Conservation (phyloP, 2,797 vertebrate species). For the Triplophysa yarkandensis region DNA sequence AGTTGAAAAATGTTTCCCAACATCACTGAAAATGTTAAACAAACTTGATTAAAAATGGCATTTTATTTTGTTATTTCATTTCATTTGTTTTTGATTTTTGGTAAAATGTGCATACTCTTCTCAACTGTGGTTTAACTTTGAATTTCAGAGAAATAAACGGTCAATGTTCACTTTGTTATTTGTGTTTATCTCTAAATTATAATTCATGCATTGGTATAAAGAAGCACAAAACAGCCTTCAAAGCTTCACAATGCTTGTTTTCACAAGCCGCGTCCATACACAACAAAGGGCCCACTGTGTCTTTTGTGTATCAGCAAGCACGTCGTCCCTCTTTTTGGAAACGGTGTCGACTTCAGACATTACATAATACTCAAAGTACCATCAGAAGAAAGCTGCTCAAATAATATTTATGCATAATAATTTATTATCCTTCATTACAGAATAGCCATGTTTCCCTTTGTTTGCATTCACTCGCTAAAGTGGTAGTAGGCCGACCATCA, state of each 20-base stretch:
- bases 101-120: neutral
- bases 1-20: neutral
- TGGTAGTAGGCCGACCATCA: neutral
- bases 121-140: neutral
- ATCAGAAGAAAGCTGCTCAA: constrained; percentile 9
- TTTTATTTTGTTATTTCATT: neutral
- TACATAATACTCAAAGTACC: constrained; percentile 50
- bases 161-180: constrained; percentile 20
- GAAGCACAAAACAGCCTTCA: constrained; percentile 44
- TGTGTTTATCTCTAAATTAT: constrained; percentile 42
- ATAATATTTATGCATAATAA: neutral
- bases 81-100: neutral
- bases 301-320: constrained; percentile 61
- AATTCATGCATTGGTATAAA: constrained; percentile 52
- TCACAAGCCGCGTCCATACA: constrained; percentile 48
- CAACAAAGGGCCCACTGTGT: constrained; percentile 60
- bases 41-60: neutral
- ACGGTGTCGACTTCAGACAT: constrained; percentile 49
- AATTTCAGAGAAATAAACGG: constrained; percentile 9
- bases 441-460: constrained; percentile 8
- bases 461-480: constrained; percentile 18
- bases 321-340: constrained; percentile 48
- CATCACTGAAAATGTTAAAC: no score
- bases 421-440: constrained; percentile 8
- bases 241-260: constrained; percentile 49